A percentile compares a stretch with the other conserved stretches of the same genome.
Conservation (phyloP, 1,140 invertebrate genomes). For the Pseudomyrmex dendroicus region DNA sequence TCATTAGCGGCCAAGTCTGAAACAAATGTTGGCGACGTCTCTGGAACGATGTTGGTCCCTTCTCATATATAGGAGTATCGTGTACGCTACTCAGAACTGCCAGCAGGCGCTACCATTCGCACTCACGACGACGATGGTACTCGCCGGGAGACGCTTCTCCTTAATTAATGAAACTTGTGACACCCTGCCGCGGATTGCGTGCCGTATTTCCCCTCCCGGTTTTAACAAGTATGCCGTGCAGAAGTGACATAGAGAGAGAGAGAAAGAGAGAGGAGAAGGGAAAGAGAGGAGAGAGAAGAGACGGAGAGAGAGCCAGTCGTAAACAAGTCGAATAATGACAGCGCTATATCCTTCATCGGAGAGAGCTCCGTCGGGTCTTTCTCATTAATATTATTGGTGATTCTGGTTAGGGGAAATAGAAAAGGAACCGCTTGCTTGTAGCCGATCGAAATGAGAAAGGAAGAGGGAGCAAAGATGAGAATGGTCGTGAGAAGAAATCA, state of each 20-base stretch:
- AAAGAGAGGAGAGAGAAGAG: too few relatives aligned
- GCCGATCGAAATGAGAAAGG: constrained; percentile 2
- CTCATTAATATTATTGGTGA: constrained; percentile 35
- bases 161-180: constrained; percentile 81
- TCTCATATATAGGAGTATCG: neutral
- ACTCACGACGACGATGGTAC: constrained; percentile 18
- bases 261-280: too few relatives aligned
- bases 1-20: constrained; percentile 4
- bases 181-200: constrained; percentile 64
- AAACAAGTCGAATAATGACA: constrained; percentile 44
- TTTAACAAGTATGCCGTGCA: constrained; percentile 69
- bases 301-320: neutral
- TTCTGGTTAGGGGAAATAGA: constrained; percentile 32
- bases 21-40: constrained; percentile 13
- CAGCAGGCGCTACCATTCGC: neutral
- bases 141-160: constrained; percentile 49
- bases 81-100: constrained; percentile 13
- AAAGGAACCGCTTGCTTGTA: neutral
- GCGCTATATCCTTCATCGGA: neutral
- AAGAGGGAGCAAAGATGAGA: constrained; percentile 16
- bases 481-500: constrained; percentile 19
- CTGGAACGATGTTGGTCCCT: constrained; percentile 6
- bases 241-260: neutral
- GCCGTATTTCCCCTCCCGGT: constrained; percentile 59
- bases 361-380: neutral